phyloP scores from a whole-genome alignment of 2,113 vertebrate species.

The Lycaon pictus region DNA sequence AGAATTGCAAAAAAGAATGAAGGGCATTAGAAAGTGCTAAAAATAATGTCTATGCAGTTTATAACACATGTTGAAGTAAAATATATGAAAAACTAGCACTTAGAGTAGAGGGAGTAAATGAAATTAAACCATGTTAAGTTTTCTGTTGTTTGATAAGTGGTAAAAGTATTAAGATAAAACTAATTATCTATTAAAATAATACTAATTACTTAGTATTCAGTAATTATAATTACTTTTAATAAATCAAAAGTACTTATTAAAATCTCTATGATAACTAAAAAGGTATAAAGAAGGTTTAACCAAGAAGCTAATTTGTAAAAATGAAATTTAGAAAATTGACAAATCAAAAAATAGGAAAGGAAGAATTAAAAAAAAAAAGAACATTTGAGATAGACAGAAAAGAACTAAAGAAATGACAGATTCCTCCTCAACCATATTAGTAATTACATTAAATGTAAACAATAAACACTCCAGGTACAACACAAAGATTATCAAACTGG shows the following conservation, averaged over 20 bases:
- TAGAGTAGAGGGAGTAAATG: slow-evolving; percentile 46
- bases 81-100: not conserved
- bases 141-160: not conserved
- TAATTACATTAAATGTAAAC: slow-evolving; percentile 56
- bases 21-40: not conserved
- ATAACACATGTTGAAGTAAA: slow-evolving; percentile 2
- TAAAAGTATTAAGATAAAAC: not conserved
- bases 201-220: no score
- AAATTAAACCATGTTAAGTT: not conserved
- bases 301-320: slow-evolving; percentile 48
- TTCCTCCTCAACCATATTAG: not conserved
- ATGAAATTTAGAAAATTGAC: slow-evolving; percentile 43
- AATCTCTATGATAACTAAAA: not conserved
- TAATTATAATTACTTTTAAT: no score
- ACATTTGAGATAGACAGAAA: not conserved
- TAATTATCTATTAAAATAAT: no score
- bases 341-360: not conserved
- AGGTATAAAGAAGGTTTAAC: not conserved
- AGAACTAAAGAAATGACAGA: not conserved
- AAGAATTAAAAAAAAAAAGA: slow-evolving; percentile 1
- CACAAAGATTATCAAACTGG: slow-evolving; percentile 15
- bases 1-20: slow-evolving; percentile 28
- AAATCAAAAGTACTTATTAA: slow-evolving; percentile 21
- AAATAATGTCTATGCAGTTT: not conserved
- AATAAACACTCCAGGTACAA: slow-evolving; percentile 50